Conservation (phyloP, 2,888 invertebrate species). For the Dendrolimus houi region DNA sequence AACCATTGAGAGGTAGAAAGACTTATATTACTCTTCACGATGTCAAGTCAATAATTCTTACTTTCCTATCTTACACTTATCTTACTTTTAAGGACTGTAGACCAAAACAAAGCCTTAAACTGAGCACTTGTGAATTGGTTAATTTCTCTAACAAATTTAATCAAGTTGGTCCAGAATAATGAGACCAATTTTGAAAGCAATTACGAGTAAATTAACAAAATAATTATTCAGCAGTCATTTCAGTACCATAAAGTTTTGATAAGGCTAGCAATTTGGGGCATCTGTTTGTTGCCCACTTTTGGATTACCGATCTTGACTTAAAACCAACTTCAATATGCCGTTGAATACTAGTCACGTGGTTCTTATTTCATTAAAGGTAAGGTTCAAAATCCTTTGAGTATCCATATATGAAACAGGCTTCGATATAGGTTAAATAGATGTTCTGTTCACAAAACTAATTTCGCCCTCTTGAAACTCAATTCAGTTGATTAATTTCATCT, state of each 20-base stretch:
- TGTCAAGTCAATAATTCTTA: no score
- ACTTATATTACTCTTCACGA: no score
- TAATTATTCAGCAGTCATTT: conserved; percentile 59
- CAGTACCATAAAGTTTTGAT: conserved; percentile 41
- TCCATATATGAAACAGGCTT: conserved; percentile 5
- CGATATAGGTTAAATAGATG: conserved; percentile 26
- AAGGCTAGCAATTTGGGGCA: conserved; percentile 52
- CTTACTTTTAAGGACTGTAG: no score
- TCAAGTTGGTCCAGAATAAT: conserved; percentile 23
- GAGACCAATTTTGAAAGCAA: conserved; percentile 20
- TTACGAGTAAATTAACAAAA: conserved; percentile 49
- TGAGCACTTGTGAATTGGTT: conserved; percentile 15
- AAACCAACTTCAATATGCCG: conserved; percentile 16
- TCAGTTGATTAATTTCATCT: conserved; percentile 58
- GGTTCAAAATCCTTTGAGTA: conserved; percentile 16
- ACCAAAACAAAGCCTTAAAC: no score
- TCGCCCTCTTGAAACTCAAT: conserved; percentile 58
- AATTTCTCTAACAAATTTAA: conserved; percentile 13
- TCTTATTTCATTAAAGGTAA: conserved; percentile 9
- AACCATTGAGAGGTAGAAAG: no score
- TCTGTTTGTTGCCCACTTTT: conserved; percentile 58
- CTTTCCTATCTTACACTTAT: no score
- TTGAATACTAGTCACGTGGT: no score
- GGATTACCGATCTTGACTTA: conserved; percentile 29
- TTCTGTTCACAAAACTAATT: conserved; percentile 70